Percentiles rank a stretch among this genome's conserved stretches.
Conservation (phyloP, 2,888 invertebrate genomes). For the Aphidoletes aphidimyza region DNA sequence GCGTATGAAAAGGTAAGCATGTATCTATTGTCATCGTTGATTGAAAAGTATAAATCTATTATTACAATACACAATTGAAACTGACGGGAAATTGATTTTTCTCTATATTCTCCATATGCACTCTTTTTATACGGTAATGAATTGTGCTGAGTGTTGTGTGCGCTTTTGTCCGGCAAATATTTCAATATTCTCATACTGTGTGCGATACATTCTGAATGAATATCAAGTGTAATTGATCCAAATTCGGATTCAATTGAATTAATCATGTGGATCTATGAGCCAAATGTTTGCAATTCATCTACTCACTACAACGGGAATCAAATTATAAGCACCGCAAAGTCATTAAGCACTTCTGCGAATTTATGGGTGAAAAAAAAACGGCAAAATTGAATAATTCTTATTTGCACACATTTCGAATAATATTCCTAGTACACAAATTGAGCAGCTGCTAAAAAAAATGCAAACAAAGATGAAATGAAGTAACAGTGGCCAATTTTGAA, state of each 20-base stretch:
- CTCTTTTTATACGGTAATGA: neutral
- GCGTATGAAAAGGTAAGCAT: slow-evolving; percentile 8
- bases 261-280: too few relatives aligned
- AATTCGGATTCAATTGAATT: too few relatives aligned
- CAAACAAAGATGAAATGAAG: neutral
- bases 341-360: neutral
- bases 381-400: neutral
- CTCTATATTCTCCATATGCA: neutral
- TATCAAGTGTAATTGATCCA: too few relatives aligned
- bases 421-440: slow-evolving; percentile 16
- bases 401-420: neutral
- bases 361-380: neutral
- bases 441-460: neutral
- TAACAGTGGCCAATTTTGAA: neutral
- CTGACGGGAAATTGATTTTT: slow-evolving; percentile 30
- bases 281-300: too few relatives aligned
- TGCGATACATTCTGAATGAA: neutral
- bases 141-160: neutral
- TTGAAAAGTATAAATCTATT: slow-evolving; percentile 9
- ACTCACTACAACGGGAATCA: too few relatives aligned
- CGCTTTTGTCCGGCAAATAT: neutral
- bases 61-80: neutral
- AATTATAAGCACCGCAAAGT: too few relatives aligned
- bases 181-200: neutral
- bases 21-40: neutral